Evolutionary conservation across 2,113 vertebrate genomes (phyloP), one percentile per base, ranked within the genome.

Genomic region (Cephalopterus ornatus): DNA sequence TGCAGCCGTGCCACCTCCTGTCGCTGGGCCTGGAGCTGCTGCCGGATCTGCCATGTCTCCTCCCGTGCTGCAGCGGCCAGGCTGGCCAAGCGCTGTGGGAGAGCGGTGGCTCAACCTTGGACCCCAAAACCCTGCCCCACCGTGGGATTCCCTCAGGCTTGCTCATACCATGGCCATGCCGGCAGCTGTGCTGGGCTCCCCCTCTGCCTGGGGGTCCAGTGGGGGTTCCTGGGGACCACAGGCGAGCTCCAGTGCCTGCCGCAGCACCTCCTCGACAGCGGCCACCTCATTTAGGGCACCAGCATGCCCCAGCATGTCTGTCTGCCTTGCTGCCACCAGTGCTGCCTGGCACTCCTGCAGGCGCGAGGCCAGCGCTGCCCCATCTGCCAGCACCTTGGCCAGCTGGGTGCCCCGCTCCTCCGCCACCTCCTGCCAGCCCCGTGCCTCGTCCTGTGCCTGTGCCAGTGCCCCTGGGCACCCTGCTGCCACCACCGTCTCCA

Each of bases 11-110:
- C 66, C 44, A 96, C 27, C 77, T 96, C 94, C 58, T 83, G 79
- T 30, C 5, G 85, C 93, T 95, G 95, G 3, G 74, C 80, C 46
- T 70, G 90, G 42, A 97, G 90, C 67, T 96, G 95, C 89, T 96
- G 92, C 56, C 28, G 79, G 73, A 89, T 96, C 77, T 79, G 50
- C 91, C 22, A 66, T 14, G 83, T 88, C 52, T 96, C 96, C 33
- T 96, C 90, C 41, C 3, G 8, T 0, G 93, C 94, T 15, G 84
- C 9, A 13, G 37, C 3, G 1, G 95, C 95, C 53, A 73, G 65
- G 5, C 35, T 32, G 59, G 84, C 91, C 76, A 98, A 95, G 49
- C 3, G 73, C 98, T 98, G 66, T 4, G 14, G n/a, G 39, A 66
- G 20, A 82, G 30, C 2, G 1, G 32, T 7, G 20, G 8, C n/a